Base-by-base conservation (phyloP, 2,113 vertebrate species). In the Prunella himalayana region DNA sequence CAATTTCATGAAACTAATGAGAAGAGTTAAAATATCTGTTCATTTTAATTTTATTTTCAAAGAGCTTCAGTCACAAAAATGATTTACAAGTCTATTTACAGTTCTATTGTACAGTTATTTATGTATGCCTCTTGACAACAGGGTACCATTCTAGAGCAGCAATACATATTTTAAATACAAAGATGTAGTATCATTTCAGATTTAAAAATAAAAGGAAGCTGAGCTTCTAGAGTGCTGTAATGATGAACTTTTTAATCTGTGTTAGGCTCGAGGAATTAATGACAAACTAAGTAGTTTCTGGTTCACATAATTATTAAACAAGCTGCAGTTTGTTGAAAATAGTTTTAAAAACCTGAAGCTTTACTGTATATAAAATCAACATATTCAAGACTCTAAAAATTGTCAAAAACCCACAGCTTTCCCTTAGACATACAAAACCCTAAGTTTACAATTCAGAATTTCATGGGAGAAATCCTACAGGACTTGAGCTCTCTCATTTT, bases 131-230 rank as follows among this genome's bases (percentile, higher is more conserved):
- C 94, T 96, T 96, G 97, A 98, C 97, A 98, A 97, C 88, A 95
- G 97, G 98, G 98, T 98, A 98, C 98, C 98, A 97, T 98, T 98
- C 95, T 96, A 96, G 96, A 98, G 98, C 98, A 98, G 98, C 98
- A 98, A 95, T 97, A 97, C 90, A 91, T 80, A 91, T 97, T 88
- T 98, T 96, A 97, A 96, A 97, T 97, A 97, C 97, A 97, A 97
- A 98, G 97, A 97, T 96, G 97, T 93, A 94, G 92, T 92, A 97
- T 97, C 92, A 94, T 93, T 97, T 97, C 95, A 96, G 92, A 95
- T 97, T 96, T 97, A 97, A 98, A 98, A 96, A 84, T 70, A 90
- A 92, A 92, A 79, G 75, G 95, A 97, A 97, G 96, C 87, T 85
- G 94, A 97, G 92, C 88, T 97, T 95, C 94, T 96, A 92, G 93